A percentile compares a stretch with the other conserved stretches of the same genome.
Conservation (phyloP, 2,797 vertebrate genomes). For the Thunnus albacares region DNA sequence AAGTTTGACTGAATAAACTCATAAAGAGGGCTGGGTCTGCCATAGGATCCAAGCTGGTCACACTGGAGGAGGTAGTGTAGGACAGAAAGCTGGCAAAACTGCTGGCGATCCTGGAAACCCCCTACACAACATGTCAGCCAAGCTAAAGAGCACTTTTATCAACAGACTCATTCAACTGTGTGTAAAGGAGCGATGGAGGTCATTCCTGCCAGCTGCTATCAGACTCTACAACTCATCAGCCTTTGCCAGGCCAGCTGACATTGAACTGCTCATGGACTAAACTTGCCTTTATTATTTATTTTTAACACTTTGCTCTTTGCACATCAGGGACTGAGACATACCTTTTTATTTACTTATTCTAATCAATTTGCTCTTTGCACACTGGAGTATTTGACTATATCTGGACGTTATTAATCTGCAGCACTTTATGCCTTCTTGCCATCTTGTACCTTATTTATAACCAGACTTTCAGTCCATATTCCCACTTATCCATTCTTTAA, state of each 20-base stretch:
- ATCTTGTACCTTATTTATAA: not conserved
- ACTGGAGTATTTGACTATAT: too few relatives aligned
- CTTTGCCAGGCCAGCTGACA: not conserved
- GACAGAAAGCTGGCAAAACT: not conserved
- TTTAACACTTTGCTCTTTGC: too few relatives aligned
- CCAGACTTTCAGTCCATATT: not conserved
- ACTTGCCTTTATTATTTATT: not conserved
- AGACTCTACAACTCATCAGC: not conserved
- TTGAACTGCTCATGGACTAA: not conserved
- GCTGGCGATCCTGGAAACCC: not conserved
- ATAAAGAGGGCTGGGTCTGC: not conserved
- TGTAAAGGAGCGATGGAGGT: not conserved
- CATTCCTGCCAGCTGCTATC: not conserved
- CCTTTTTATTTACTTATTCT: too few relatives aligned
- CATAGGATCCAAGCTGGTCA: not conserved
- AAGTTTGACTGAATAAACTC: not conserved
- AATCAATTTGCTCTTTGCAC: too few relatives aligned
- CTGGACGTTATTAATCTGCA: not conserved
- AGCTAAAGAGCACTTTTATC: not conserved
- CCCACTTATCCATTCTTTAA: not conserved
- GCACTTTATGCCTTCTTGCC: too few relatives aligned
- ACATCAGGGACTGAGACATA: too few relatives aligned
- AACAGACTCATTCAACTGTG: not conserved
- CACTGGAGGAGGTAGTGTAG: not conserved
- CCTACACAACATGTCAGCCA: not conserved